A percentile compares a stretch with the other conserved stretches of the same genome.
Conservation (phyloP, 2,797 vertebrate species). For the Gymnoscopelus braueri region DNA sequence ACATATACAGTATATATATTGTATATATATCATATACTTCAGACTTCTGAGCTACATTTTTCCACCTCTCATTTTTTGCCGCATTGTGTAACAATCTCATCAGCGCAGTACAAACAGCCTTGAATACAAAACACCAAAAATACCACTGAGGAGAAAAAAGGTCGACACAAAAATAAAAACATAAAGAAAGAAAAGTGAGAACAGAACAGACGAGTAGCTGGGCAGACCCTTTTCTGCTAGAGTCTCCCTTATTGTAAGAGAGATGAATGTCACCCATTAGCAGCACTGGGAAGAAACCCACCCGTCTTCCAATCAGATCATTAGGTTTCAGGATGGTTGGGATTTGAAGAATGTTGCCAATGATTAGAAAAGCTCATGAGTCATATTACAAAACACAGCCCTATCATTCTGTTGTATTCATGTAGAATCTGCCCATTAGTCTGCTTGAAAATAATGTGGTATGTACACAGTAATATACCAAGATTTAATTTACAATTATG, state of each 20-base stretch:
- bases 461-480: neutral
- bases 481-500: too few species aligned
- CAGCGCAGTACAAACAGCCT: neutral
- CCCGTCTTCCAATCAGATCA: slow-evolving; percentile 50
- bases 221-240: slow-evolving; percentile 34
- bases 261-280: slow-evolving; percentile 67
- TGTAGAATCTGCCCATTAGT: slow-evolving; percentile 29
- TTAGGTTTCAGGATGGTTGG: slow-evolving; percentile 36
- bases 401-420: neutral
- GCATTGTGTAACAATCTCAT: slow-evolving; percentile 11
- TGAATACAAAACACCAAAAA: slow-evolving; percentile 20
- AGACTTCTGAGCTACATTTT: neutral
- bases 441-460: slow-evolving; percentile 12
- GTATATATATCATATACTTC: too few species aligned
- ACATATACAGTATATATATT: too few species aligned
- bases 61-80: neutral
- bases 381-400: slow-evolving; percentile 13
- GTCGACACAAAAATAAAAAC: neutral
- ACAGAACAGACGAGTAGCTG: slow-evolving; percentile 28
- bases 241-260: slow-evolving; percentile 39
- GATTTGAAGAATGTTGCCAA: neutral
- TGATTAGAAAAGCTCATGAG: neutral
- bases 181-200: slow-evolving; percentile 17
- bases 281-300: slow-evolving; percentile 45
- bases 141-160: slow-evolving; percentile 9